phyloP scores from a whole-genome alignment of 1,140 invertebrate genomes.

The Ylistrum balloti region DNA sequence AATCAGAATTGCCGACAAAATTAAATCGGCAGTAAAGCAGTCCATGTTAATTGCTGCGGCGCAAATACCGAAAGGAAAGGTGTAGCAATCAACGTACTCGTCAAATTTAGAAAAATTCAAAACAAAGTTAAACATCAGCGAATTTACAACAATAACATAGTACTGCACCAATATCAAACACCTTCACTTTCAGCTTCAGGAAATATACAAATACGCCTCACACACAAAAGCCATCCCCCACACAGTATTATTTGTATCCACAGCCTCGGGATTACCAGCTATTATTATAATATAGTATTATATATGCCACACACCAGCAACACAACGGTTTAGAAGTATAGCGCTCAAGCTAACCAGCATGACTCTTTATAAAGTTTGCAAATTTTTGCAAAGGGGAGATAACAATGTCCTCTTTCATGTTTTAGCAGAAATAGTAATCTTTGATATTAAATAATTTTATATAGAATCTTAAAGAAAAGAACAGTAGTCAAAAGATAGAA shows the following conservation, averaged over 20 bases:
- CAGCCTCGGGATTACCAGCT: not conserved
- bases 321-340: not conserved
- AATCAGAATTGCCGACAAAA: not conserved
- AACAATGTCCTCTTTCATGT: not conserved
- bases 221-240: constrained; percentile 30
- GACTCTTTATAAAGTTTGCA: not conserved
- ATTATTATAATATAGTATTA: not conserved
- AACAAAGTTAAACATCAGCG: not conserved
- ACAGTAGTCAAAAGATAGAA: not conserved
- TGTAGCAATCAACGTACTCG: not conserved
- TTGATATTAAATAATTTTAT: not conserved
- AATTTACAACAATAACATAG: not conserved
- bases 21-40: not conserved
- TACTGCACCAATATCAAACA: not conserved
- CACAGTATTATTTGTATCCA: not conserved
- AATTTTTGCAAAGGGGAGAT: not conserved
- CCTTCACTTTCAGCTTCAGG: constrained; percentile 15
- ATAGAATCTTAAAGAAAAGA: not conserved
- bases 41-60: not conserved
- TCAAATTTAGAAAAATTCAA: not conserved
- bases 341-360: constrained; percentile 36
- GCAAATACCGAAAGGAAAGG: constrained; percentile 24
- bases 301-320: constrained; percentile 14
- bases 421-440: not conserved
- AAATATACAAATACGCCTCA: not conserved